These are phyloP conservation scores for Pristionchus mayeri DNA, from an alignment of 2,888 invertebrate genomes.

Conservation along the genomic window DNA sequence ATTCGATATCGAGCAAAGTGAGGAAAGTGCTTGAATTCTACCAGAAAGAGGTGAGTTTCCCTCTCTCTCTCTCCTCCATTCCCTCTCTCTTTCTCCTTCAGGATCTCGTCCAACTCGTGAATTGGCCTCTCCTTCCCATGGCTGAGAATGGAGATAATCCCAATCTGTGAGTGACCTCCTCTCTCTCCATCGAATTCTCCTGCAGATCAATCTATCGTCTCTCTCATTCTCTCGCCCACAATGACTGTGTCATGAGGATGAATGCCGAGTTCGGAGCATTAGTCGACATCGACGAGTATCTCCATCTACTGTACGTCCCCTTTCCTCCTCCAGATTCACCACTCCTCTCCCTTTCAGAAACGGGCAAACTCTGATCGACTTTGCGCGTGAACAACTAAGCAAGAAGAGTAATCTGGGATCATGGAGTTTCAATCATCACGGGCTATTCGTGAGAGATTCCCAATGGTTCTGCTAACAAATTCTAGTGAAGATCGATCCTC, in stretches of 20 bases:
- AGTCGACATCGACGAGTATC: slow-evolving; percentile 12
- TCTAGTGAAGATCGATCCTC: background rate
- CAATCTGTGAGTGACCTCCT: background rate
- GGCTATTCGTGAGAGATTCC: background rate
- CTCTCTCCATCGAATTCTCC: background rate
- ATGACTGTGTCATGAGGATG: slow-evolving; percentile 27
- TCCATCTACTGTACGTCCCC: slow-evolving; percentile 6
- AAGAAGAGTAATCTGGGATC: background rate
- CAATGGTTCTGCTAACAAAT: too few species aligned
- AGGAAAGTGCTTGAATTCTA: slow-evolving; percentile 11
- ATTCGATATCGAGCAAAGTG: background rate
- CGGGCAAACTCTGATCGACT: background rate
- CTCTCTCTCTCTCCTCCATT: too few species aligned
- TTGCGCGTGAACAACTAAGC: background rate
- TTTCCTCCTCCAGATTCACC: too few species aligned
- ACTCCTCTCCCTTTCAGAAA: too few species aligned
- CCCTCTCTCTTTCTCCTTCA: too few species aligned
- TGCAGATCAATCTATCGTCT: slow-evolving; percentile 22
- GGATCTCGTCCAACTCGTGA: slow-evolving; percentile 12
- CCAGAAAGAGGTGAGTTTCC: background rate
- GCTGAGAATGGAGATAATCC: slow-evolving; percentile 27
- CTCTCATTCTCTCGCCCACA: slow-evolving; percentile 31
- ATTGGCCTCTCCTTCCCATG: slow-evolving; percentile 8
- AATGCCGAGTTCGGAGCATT: slow-evolving; percentile 9
- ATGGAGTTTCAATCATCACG: slow-evolving; percentile 24